Conservation (phyloP, 2,797 vertebrate genomes). For the Hemitrygon akajei region DNA sequence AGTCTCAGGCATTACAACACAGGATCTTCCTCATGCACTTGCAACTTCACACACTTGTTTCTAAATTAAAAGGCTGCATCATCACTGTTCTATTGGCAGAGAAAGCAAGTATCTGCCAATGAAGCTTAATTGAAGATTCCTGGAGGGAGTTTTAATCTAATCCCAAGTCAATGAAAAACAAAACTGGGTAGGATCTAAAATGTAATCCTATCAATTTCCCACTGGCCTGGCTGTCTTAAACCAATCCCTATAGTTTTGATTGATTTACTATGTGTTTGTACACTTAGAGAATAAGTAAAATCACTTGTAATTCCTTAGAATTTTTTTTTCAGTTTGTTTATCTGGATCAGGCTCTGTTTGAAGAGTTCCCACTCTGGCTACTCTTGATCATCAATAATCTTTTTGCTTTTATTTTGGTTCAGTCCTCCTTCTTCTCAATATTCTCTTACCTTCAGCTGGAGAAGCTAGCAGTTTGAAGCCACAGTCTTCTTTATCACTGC, state of each 20-base stretch:
- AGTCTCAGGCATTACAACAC: neutral
- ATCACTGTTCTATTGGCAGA: neutral
- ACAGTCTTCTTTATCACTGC: neutral
- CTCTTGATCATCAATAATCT: neutral
- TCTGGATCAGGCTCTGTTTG: neutral
- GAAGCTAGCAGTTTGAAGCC: neutral
- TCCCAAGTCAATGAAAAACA: neutral
- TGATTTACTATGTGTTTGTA: neutral
- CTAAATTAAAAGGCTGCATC: neutral
- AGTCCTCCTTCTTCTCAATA: neutral
- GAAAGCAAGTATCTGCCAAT: neutral
- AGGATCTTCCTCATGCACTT: neutral
- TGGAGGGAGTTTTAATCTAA: neutral
- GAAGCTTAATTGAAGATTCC: neutral
- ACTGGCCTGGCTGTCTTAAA: neutral
- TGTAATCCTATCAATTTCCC: neutral
- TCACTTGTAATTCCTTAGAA: neutral
- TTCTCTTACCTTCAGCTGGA: neutral
- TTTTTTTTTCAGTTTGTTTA: neutral
- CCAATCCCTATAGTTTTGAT: neutral
- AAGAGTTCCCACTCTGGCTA: neutral
- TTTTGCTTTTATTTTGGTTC: neutral
- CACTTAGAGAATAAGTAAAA: neutral
- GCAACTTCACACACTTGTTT: neutral
- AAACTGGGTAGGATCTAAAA: neutral